Evolutionary conservation across 2,888 invertebrate species (phyloP).

Genomic region (Epicampocera succincta): DNA sequence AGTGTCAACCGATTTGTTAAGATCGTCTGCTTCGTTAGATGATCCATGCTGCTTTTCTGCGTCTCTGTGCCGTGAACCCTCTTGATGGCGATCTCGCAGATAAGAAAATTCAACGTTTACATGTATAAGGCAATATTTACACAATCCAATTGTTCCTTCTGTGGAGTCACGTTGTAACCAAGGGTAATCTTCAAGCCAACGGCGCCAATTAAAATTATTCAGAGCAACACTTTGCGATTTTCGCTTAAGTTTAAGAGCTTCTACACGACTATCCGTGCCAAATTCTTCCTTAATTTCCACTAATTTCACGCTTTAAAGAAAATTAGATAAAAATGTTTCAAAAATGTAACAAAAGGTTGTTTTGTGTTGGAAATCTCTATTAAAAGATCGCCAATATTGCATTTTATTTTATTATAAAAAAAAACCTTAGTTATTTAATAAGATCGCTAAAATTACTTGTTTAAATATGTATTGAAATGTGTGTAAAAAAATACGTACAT

Average conservation of each 20-base stretch:
- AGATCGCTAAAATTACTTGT: no score
- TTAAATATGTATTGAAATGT: no score
- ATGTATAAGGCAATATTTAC: conserved; percentile 74
- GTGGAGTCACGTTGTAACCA: conserved; percentile 74
- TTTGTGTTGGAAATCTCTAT: no score
- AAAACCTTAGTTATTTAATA: no score
- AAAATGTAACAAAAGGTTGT: no score
- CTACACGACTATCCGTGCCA: conserved; percentile 73
- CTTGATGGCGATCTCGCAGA: conserved; percentile 75
- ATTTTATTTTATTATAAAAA: no score
- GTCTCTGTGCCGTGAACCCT: conserved; percentile 70
- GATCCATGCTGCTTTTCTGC: conserved; percentile 38
- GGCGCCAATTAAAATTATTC: conserved; percentile 76
- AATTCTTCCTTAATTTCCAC: conserved; percentile 75
- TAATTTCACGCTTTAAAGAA: conserved; percentile 51
- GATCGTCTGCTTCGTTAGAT: conserved; percentile 7
- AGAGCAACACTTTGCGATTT: conserved; percentile 72
- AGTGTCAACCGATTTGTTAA: not conserved
- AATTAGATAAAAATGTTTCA: not conserved
- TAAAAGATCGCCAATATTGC: no score
- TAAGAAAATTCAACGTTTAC: conserved; percentile 76
- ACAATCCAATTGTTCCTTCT: conserved; percentile 73
- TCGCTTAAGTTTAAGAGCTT: conserved; percentile 73
- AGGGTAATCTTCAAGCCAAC: conserved; percentile 73
- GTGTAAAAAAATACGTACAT: no score